Evolutionary conservation across 30 jellyfish, hydroid and myxozoan species (phyloP).

Genomic region (Turritopsis rubra): DNA sequence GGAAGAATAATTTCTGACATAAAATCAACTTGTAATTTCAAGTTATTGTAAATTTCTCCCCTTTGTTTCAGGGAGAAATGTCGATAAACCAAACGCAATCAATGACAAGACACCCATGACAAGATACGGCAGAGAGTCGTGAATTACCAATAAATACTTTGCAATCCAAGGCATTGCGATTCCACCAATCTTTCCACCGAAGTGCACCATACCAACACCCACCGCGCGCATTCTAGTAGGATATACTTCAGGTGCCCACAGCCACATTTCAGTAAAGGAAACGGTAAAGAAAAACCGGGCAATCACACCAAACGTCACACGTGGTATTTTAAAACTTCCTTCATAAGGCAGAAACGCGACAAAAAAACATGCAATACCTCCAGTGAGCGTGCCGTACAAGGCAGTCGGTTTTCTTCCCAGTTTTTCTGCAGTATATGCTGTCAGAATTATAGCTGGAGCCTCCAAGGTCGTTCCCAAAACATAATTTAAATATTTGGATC

Average conservation of each 20-base stretch:
- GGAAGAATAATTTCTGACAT: too few relatives aligned
- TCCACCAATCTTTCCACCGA: neutral
- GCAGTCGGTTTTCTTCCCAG: neutral
- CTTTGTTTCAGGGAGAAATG: neutral
- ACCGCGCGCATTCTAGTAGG: neutral
- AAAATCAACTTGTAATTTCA: too few relatives aligned
- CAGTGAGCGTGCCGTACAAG: neutral
- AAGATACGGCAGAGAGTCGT: neutral
- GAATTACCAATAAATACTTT: neutral
- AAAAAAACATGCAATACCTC: neutral
- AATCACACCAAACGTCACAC: neutral
- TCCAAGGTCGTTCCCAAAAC: neutral
- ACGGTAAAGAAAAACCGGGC: neutral
- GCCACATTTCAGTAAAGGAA: neutral
- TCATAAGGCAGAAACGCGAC: neutral
- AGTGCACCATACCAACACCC: neutral
- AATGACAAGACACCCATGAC: neutral
- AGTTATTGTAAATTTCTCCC: neutral
- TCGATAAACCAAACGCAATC: neutral
- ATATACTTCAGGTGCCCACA: neutral
- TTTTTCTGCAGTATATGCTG: neutral
- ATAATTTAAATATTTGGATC: neutral
- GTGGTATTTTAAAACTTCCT: neutral
- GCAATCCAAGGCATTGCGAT: constrained; percentile 2
- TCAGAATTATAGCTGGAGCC: neutral